Evolutionary conservation across 2,888 invertebrate genomes (phyloP).

Genomic region (Idaea straminata): DNA sequence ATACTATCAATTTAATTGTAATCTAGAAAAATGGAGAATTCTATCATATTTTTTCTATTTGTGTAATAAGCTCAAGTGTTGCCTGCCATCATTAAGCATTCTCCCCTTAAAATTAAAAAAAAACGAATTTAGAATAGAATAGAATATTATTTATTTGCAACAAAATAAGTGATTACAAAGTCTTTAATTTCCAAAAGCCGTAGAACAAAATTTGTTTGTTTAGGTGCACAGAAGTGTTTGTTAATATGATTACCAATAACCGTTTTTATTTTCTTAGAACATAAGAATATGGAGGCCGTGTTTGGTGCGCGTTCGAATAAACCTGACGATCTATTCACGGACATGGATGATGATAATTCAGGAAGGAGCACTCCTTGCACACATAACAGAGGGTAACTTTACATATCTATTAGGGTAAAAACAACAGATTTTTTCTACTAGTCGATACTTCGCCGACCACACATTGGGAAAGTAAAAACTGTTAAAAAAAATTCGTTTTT

Average conservation of each 20-base stretch:
- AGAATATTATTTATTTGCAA: too few relatives aligned
- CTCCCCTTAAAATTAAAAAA: too few relatives aligned
- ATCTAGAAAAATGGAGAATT: too few relatives aligned
- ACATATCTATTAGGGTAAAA: background rate
- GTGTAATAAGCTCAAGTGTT: too few relatives aligned
- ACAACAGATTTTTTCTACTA: background rate
- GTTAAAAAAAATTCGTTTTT: background rate
- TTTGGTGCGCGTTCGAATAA: constrained; percentile 41
- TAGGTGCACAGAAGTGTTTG: background rate
- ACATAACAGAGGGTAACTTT: constrained; percentile 48
- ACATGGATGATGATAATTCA: constrained; percentile 53
- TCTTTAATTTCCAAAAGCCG: too few relatives aligned
- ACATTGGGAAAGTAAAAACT: background rate
- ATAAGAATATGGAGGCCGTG: constrained; percentile 45
- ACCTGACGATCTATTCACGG: constrained; percentile 58
- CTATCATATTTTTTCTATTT: too few relatives aligned
- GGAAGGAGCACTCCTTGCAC: constrained; percentile 59
- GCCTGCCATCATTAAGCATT: too few relatives aligned
- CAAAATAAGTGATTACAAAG: too few relatives aligned
- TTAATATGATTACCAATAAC: constrained; percentile 13
- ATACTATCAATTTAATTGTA: too few relatives aligned
- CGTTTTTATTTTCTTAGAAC: constrained; percentile 40
- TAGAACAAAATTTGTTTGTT: too few relatives aligned
- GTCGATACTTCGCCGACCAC: background rate
- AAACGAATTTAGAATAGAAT: too few relatives aligned